phyloP scores from a whole-genome alignment of 2,113 vertebrate genomes.

The Motacilla tschutschensis region DNA sequence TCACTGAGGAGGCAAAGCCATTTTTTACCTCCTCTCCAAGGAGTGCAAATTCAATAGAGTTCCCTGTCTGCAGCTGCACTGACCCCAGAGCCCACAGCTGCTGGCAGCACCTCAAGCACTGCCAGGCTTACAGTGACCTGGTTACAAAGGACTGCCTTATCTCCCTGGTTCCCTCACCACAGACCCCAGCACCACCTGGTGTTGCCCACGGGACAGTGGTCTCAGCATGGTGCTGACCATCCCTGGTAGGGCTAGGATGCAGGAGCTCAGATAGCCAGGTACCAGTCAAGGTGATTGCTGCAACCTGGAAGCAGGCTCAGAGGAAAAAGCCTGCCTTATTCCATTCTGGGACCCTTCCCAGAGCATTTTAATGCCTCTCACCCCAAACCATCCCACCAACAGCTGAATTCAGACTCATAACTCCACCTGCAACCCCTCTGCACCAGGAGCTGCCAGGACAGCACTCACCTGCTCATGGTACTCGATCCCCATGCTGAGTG shows the following conservation, averaged over 20 bases:
- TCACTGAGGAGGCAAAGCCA: background rate
- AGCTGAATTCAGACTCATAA: rapidly evolving
- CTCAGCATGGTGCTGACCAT: rapidly evolving
- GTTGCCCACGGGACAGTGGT: rapidly evolving
- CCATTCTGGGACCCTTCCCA: background rate
- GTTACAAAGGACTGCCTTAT: background rate
- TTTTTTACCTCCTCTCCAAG: constrained; percentile 25
- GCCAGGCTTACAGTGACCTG: background rate
- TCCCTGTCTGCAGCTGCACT: background rate
- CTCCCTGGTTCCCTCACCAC: background rate
- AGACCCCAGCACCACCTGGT: background rate
- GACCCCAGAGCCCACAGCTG: background rate
- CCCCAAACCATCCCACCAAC: rapidly evolving
- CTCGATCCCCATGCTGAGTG: constrained; percentile 97
- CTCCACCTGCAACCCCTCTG: rapidly evolving
- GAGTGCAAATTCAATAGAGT: constrained; percentile 1
- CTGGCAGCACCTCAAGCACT: rapidly evolving
- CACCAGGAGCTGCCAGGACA: rapidly evolving
- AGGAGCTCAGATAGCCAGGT: background rate
- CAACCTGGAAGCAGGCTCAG: background rate
- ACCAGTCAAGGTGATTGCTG: background rate
- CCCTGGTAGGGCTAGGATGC: background rate
- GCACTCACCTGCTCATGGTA: constrained; percentile 92
- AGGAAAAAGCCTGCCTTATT: background rate
- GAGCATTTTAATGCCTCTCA: background rate